Evolutionary conservation across 2,888 invertebrate species (phyloP).

Genomic region (Drosophila paracracens): DNA sequence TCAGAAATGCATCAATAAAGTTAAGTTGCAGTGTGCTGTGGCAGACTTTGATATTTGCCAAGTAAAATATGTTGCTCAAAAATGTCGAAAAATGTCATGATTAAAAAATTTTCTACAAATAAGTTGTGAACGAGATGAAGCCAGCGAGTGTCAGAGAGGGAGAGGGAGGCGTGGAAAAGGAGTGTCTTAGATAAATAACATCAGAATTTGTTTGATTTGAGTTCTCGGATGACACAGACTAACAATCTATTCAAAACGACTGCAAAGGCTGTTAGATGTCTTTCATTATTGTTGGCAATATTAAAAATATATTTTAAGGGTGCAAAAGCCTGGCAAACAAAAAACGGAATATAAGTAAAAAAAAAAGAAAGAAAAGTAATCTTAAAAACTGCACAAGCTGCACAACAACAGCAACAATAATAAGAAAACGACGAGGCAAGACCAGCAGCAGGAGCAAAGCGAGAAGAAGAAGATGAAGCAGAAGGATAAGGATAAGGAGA

Average conservation of each 20-base stretch:
- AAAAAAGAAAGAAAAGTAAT: conserved; percentile 24
- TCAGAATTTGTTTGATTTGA: conserved; percentile 25
- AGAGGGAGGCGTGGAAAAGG: no score
- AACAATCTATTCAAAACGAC: conserved; percentile 8
- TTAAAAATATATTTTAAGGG: conserved; percentile 32
- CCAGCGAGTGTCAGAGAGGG: not conserved
- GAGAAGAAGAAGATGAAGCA: conserved; percentile 1
- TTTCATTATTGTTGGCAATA: conserved; percentile 39
- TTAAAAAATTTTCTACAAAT: not conserved
- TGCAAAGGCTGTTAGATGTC: conserved; percentile 21
- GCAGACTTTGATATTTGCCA: conserved; percentile 6
- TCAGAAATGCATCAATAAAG: not conserved
- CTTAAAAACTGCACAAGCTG: conserved; percentile 54
- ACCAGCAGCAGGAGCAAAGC: no score
- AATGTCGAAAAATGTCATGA: not conserved
- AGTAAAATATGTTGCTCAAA: conserved; percentile 1
- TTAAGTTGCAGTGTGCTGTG: not conserved
- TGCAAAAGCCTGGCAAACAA: conserved; percentile 14
- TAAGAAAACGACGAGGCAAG: no score
- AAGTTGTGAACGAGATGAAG: not conserved
- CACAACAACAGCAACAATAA: conserved; percentile 27
- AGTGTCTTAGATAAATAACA: not conserved
- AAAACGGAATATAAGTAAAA: not conserved
- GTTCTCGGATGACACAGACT: conserved; percentile 8
- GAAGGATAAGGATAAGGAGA: not conserved